phyloP scores from a whole-genome alignment of 2,797 vertebrate genomes.

The Sebastes nivosus region DNA sequence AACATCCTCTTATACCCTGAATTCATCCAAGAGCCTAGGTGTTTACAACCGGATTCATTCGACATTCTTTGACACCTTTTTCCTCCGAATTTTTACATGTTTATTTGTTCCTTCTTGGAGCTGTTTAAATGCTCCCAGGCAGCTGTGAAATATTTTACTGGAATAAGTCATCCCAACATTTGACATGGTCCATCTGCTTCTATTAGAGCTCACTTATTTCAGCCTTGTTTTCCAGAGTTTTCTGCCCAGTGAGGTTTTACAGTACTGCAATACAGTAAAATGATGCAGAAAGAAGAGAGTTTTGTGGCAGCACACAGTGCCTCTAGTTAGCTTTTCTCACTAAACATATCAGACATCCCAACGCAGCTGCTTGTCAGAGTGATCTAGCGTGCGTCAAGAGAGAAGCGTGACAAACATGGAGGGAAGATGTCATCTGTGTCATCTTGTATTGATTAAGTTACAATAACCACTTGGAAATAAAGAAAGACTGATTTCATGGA shows the following conservation, averaged over 20 bases:
- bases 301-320: neutral
- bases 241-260: conserved; percentile 33
- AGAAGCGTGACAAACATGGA: conserved; percentile 15
- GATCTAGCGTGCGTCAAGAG: conserved; percentile 1
- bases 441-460: conserved; percentile 30
- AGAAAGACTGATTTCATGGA: conserved; percentile 19
- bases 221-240: conserved; percentile 34
- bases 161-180: conserved; percentile 26
- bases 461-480: conserved; percentile 1
- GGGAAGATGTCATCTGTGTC: conserved; percentile 19
- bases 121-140: conserved; percentile 27
- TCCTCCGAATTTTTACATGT: neutral
- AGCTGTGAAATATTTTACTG: conserved; percentile 53
- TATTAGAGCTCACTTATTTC: conserved; percentile 36
- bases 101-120: conserved; percentile 9
- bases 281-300: conserved; percentile 25
- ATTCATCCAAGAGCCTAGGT: neutral
- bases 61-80: neutral
- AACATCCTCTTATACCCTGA: neutral
- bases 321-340: conserved; percentile 33
- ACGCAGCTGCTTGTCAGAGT: conserved; percentile 21
- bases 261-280: conserved; percentile 29
- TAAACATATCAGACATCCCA: conserved; percentile 15
- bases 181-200: conserved; percentile 46
- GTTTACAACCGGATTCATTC: neutral